Conservation (phyloP, 2,113 vertebrate genomes). For the Istiophorus platypterus region DNA sequence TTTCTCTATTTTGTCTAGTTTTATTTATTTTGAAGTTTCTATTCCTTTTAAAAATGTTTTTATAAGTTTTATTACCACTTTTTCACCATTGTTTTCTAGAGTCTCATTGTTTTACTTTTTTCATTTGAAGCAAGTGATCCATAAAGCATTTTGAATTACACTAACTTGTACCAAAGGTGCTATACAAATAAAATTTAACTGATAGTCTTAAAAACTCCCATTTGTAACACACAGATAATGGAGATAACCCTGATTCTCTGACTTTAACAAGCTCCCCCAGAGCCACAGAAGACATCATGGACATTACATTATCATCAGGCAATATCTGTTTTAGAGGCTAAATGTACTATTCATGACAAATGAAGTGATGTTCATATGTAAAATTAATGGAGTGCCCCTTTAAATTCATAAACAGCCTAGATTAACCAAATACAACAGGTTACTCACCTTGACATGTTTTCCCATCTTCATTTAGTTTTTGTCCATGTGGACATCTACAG, state of each 20-base stretch:
- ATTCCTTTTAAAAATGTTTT: not conserved
- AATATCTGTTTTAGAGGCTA: not conserved
- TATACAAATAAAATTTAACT: not conserved
- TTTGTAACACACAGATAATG: not conserved
- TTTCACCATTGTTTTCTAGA: not conserved
- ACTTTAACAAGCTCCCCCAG: too few species aligned
- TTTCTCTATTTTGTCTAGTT: not conserved
- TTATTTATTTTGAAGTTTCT: not conserved
- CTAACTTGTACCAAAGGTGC: not conserved
- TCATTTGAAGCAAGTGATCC: not conserved
- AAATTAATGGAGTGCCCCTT: not conserved
- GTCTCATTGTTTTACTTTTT: not conserved
- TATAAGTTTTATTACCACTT: not conserved
- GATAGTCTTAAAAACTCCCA: too few species aligned
- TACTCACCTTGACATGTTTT: slow-evolving; percentile 85
- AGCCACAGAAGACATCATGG: too few species aligned
- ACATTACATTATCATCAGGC: too few species aligned
- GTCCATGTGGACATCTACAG: slow-evolving; percentile 84
- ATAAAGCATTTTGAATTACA: not conserved
- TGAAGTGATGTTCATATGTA: not conserved
- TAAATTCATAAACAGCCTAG: not conserved
- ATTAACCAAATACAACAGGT: not conserved
- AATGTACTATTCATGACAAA: not conserved
- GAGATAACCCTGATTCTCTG: not conserved
- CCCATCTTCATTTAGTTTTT: slow-evolving; percentile 80